phyloP scores from a whole-genome alignment of 1,140 invertebrate genomes.

The Bombus superbus region DNA sequence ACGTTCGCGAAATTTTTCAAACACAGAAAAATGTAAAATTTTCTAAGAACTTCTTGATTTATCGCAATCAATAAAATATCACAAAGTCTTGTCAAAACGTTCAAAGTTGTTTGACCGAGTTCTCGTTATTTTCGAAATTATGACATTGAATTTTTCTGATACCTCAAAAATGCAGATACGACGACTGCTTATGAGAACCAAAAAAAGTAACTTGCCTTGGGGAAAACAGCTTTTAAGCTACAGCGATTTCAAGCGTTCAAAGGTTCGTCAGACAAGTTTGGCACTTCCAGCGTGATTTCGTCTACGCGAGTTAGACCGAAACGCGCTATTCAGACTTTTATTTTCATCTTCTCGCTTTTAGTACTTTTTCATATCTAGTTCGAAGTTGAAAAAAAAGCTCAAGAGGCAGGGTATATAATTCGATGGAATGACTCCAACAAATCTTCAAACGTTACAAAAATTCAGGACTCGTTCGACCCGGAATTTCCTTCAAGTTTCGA shows the following conservation, averaged over 20 bases:
- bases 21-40: background rate
- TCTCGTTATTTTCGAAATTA: background rate
- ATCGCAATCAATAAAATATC: too few relatives aligned
- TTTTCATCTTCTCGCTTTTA: background rate
- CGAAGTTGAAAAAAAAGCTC: too few relatives aligned
- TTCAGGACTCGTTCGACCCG: too few relatives aligned
- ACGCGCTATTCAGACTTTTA: background rate
- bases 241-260: background rate
- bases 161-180: background rate
- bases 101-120: background rate
- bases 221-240: background rate
- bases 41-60: background rate
- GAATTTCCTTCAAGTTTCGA: too few relatives aligned
- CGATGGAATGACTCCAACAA: too few relatives aligned
- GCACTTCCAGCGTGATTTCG: background rate
- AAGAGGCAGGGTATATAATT: too few relatives aligned
- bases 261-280: background rate
- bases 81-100: fast-evolving
- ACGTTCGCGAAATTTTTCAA: background rate
- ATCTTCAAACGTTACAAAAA: too few relatives aligned
- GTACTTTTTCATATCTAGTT: background rate
- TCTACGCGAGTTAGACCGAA: background rate
- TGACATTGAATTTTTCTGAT: background rate
- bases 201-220: background rate
- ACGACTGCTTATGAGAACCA: too few relatives aligned